These are phyloP conservation scores for Malthinus seriepunctatus DNA, from an alignment of 2,888 invertebrate genomes.

Conservation along the genomic window DNA sequence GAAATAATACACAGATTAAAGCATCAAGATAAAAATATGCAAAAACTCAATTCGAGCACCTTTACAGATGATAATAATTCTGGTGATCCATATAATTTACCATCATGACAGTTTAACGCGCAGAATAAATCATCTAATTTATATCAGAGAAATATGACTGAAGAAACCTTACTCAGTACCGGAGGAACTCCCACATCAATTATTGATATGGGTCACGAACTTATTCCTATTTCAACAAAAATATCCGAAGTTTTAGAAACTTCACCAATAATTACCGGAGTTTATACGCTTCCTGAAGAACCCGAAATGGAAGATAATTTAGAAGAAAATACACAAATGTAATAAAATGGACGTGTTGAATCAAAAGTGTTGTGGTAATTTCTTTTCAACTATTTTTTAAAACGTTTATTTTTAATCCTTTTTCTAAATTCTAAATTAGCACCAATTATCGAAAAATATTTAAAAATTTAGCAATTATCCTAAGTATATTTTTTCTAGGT, in stretches of 20 bases:
- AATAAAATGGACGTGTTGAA: conserved; percentile 23
- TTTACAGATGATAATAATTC: conserved; percentile 64
- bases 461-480: too few relatives aligned
- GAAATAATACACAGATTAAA: conserved; percentile 80
- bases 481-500: too few relatives aligned
- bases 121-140: conserved; percentile 59
- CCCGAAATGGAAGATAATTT: conserved; percentile 58
- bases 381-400: not conserved
- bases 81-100: conserved; percentile 69
- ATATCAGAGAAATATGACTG: conserved; percentile 63
- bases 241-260: conserved; percentile 53
- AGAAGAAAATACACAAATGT: conserved; percentile 55
- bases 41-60: conserved; percentile 62
- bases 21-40: conserved; percentile 66
- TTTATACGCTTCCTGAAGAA: conserved; percentile 61
- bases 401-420: not conserved
- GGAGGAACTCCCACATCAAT: conserved; percentile 58
- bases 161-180: conserved; percentile 60
- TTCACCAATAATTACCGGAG: conserved; percentile 55
- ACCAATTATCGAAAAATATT: too few relatives aligned
- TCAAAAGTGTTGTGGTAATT: conserved; percentile 1
- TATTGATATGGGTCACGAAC: conserved; percentile 47
- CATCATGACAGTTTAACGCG: conserved; percentile 74
- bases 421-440: too few relatives aligned
- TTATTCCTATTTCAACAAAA: conserved; percentile 44